phyloP scores from a whole-genome alignment of 2,888 invertebrate genomes.

The Drosophila hamatofila region DNA sequence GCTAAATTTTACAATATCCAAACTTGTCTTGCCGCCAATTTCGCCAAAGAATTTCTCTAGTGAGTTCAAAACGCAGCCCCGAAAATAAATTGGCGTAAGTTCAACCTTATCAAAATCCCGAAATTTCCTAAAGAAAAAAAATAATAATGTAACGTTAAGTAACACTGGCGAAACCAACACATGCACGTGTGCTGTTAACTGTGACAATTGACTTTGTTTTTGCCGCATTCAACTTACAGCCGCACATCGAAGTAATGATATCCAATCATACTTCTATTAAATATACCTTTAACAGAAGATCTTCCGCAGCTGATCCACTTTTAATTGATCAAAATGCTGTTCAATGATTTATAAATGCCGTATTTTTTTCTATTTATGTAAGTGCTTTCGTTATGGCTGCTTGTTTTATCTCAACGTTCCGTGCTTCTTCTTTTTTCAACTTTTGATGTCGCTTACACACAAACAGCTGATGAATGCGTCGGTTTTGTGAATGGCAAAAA shows the following conservation, averaged over 20 bases:
- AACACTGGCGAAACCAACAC: slow-evolving; percentile 31
- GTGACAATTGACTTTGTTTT: neutral
- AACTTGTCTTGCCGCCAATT: slow-evolving; percentile 86
- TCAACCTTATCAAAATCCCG: slow-evolving; percentile 82
- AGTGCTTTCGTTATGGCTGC: slow-evolving; percentile 32
- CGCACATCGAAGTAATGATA: slow-evolving; percentile 87
- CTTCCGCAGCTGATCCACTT: slow-evolving; percentile 4
- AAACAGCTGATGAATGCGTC: slow-evolving; percentile 1
- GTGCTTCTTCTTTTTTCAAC: slow-evolving; percentile 10
- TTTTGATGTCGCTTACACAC: neutral
- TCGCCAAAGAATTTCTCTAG: slow-evolving; percentile 87
- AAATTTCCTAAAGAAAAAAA: slow-evolving; percentile 84
- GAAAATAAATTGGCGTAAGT: slow-evolving; percentile 86
- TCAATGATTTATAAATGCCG: slow-evolving; percentile 54
- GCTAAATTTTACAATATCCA: slow-evolving; percentile 88
- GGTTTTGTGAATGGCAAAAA: slow-evolving; percentile 33
- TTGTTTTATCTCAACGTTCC: slow-evolving; percentile 19
- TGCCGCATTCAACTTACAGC: slow-evolving; percentile 85
- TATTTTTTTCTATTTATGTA: slow-evolving; percentile 58
- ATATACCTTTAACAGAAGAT: neutral
- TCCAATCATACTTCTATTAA: slow-evolving; percentile 79
- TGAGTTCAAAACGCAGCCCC: slow-evolving; percentile 87
- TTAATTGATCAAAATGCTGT: slow-evolving; percentile 12
- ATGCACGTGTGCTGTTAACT: slow-evolving; percentile 52
- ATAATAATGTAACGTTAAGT: neutral